Evolutionary conservation across 2,113 vertebrate species (phyloP).

Genomic region (Carassius gibelio): DNA sequence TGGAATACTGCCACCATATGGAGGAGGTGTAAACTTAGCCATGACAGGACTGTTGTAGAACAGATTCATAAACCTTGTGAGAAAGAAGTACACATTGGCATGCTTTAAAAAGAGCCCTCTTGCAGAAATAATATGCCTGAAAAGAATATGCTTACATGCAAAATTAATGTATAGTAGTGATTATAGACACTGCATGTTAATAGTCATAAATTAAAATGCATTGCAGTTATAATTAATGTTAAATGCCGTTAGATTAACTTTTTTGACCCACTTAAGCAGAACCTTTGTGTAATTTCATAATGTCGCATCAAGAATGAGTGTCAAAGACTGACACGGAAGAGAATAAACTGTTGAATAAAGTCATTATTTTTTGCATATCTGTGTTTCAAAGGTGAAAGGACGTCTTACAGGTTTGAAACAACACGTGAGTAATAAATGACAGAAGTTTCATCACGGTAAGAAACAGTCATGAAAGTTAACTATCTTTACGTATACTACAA

Average conservation of each 20-base stretch:
- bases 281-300: no score
- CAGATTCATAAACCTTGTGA: neutral
- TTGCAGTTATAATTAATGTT: neutral
- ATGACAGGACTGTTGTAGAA: neutral
- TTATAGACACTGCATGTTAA: neutral
- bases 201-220: neutral
- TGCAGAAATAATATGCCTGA: neutral
- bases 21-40: slow-evolving; percentile 58
- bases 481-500: neutral
- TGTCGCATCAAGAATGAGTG: no score
- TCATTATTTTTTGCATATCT: no score
- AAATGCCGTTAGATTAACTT: neutral
- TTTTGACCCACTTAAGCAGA: no score
- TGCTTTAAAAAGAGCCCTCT: neutral
- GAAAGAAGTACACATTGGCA: neutral
- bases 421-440: neutral
- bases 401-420: neutral
- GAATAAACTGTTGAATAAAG: no score
- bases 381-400: neutral
- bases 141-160: neutral
- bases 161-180: neutral
- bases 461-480: neutral
- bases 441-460: neutral
- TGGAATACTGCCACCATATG: slow-evolving; percentile 80
- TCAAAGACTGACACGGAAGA: no score